Evolutionary conservation across 2,797 vertebrate species (phyloP).

Genomic region (Sphaeramia orbicularis): DNA sequence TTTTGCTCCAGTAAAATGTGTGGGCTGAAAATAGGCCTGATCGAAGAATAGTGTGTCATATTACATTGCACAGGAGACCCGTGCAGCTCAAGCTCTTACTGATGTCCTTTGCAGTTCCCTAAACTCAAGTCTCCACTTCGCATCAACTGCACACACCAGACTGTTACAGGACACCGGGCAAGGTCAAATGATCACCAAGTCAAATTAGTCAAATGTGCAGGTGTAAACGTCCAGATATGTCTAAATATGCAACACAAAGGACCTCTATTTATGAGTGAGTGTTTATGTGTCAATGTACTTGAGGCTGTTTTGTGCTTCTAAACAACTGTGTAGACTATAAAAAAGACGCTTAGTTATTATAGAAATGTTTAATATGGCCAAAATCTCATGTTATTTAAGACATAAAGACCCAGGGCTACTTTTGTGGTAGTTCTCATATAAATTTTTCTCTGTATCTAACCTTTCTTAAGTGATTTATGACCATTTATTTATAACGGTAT

Average conservation of each 20-base stretch:
- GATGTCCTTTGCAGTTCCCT: constrained; percentile 68
- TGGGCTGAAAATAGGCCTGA: constrained; percentile 80
- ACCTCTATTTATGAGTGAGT: neutral
- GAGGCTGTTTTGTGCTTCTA: too few relatives aligned
- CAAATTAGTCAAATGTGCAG: neutral
- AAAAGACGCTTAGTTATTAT: too few relatives aligned
- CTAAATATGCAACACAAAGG: neutral
- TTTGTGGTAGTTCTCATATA: too few relatives aligned
- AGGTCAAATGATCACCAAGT: constrained; percentile 51
- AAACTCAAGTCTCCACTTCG: constrained; percentile 57
- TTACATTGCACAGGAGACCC: constrained; percentile 79
- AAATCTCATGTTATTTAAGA: too few relatives aligned
- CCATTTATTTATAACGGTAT: too few relatives aligned
- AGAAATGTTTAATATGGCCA: too few relatives aligned
- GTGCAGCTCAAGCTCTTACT: constrained; percentile 54
- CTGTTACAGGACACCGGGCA: constrained; percentile 46
- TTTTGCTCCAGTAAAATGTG: constrained; percentile 76
- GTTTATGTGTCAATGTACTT: too few relatives aligned
- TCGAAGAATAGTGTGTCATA: constrained; percentile 76
- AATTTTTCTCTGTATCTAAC: too few relatives aligned
- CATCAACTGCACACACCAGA: constrained; percentile 46
- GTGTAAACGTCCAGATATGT: neutral
- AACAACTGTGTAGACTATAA: too few relatives aligned
- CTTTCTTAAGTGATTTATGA: too few relatives aligned
- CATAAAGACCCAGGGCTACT: too few relatives aligned